Percentiles rank a stretch among this genome's conserved stretches.
These are phyloP conservation scores for Ambastaia sidthimunki DNA, from an alignment of 2,797 vertebrate species.

Conservation along the genomic window DNA sequence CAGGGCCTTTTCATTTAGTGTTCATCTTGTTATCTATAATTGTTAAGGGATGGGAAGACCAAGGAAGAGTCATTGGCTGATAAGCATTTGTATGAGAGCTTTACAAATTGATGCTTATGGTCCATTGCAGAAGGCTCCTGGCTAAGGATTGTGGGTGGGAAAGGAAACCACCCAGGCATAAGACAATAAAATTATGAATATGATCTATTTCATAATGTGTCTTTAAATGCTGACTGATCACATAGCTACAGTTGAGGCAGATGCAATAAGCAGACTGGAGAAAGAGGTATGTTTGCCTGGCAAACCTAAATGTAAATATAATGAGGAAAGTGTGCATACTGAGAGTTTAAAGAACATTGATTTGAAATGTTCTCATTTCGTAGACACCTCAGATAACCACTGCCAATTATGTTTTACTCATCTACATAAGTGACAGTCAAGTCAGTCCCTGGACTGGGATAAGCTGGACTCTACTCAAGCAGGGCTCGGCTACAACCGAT, in stretches of 20 bases:
- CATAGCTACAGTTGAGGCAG: slow-evolving; percentile 1
- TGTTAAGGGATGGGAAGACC: slow-evolving; percentile 66
- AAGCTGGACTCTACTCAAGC: no score
- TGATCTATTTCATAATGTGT: slow-evolving; percentile 55
- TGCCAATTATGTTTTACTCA: slow-evolving; percentile 56
- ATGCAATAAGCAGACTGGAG: slow-evolving; percentile 30
- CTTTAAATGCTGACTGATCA: slow-evolving; percentile 43
- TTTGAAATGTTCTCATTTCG: slow-evolving; percentile 45
- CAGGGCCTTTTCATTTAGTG: slow-evolving; percentile 73
- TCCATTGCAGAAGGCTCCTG: slow-evolving; percentile 43
- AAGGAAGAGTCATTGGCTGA: slow-evolving; percentile 58
- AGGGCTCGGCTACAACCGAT: no score
- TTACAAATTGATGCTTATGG: slow-evolving; percentile 65
- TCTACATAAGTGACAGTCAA: slow-evolving; percentile 45
- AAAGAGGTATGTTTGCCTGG: slow-evolving; percentile 31
- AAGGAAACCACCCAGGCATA: slow-evolving; percentile 40
- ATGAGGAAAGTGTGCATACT: slow-evolving; percentile 26
- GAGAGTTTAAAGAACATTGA: slow-evolving; percentile 39
- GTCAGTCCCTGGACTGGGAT: slow-evolving; percentile 29
- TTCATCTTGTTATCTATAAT: slow-evolving; percentile 79
- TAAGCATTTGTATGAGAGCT: slow-evolving; percentile 62
- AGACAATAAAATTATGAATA: slow-evolving; percentile 64
- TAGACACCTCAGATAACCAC: slow-evolving; percentile 42
- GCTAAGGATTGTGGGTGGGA: slow-evolving; percentile 42
- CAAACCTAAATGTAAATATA: slow-evolving; percentile 45